phyloP scores from a whole-genome alignment of 2,888 invertebrate species.

The Craniophora ligustri region DNA sequence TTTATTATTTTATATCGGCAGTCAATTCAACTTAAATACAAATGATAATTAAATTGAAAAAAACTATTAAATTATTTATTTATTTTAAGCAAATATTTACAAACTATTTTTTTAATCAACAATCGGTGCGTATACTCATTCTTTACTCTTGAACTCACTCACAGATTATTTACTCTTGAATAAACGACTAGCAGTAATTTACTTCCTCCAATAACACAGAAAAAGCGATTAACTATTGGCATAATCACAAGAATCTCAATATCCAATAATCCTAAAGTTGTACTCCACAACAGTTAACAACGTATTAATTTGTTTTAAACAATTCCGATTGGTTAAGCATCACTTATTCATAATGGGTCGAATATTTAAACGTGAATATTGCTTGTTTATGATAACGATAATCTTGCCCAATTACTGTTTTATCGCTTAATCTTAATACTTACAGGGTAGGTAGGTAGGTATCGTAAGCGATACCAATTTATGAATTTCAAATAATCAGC shows the following conservation, averaged over 20 bases:
- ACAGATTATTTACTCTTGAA: too few relatives aligned
- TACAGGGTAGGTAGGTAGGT: slow-evolving; percentile 21
- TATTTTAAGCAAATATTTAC: too few relatives aligned
- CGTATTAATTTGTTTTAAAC: slow-evolving; percentile 43
- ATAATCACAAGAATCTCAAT: not conserved
- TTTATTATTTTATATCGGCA: too few relatives aligned
- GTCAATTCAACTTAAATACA: too few relatives aligned
- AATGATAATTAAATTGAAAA: too few relatives aligned
- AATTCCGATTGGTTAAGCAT: slow-evolving; percentile 31
- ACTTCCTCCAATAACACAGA: not conserved
- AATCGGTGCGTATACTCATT: too few relatives aligned
- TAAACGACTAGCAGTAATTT: not conserved
- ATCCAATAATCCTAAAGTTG: not conserved
- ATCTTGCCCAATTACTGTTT: slow-evolving; percentile 46
- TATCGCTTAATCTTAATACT: slow-evolving; percentile 45
- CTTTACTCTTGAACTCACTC: too few relatives aligned
- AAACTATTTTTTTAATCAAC: too few relatives aligned
- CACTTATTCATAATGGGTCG: slow-evolving; percentile 4
- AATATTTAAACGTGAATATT: slow-evolving; percentile 35
- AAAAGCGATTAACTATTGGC: not conserved
- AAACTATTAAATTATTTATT: too few relatives aligned
- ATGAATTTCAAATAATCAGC: slow-evolving; percentile 14
- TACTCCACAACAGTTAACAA: slow-evolving; percentile 22
- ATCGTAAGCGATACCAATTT: slow-evolving; percentile 29
- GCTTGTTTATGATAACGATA: slow-evolving; percentile 42